Percentiles rank a stretch among this genome's conserved stretches.
These are phyloP conservation scores for Ahaetulla prasina DNA, from an alignment of 2,113 vertebrate species.

Conservation along the genomic window DNA sequence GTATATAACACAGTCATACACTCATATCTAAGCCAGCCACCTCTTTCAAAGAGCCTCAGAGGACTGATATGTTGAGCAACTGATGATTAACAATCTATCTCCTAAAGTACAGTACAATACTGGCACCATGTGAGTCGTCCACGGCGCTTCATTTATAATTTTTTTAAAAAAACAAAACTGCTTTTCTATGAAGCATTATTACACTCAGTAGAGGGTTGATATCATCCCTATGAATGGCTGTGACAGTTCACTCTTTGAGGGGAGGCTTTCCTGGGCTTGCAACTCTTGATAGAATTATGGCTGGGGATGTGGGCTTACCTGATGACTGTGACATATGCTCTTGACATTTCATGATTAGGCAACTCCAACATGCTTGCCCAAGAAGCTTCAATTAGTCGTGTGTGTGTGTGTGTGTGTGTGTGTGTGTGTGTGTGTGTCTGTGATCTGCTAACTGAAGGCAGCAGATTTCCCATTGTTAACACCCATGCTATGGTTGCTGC, in stretches of 20 bases:
- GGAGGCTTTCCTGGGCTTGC: not conserved
- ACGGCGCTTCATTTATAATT: not conserved
- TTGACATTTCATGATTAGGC: not conserved
- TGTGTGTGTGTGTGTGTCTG: too few relatives aligned
- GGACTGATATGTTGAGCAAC: not conserved
- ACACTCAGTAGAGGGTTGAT: not conserved
- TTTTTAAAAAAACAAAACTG: not conserved
- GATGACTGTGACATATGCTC: not conserved
- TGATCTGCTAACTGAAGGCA: not conserved
- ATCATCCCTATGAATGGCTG: not conserved
- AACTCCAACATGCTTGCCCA: not conserved
- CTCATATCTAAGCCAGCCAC: not conserved
- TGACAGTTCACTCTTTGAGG: not conserved
- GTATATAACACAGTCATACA: not conserved
- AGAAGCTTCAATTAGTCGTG: not conserved
- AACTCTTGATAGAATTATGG: not conserved
- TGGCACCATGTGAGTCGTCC: not conserved
- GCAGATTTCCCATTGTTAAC: not conserved
- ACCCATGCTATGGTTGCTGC: not conserved
- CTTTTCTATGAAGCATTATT: not conserved
- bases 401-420: too few relatives aligned
- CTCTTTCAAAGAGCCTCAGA: not conserved
- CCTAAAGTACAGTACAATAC: not conserved
- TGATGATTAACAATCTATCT: slow-evolving; percentile 1
- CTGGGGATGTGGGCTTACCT: not conserved